Evolutionary conservation across 2,888 invertebrate species (phyloP).

Genomic region (Strigamia crassipes): DNA sequence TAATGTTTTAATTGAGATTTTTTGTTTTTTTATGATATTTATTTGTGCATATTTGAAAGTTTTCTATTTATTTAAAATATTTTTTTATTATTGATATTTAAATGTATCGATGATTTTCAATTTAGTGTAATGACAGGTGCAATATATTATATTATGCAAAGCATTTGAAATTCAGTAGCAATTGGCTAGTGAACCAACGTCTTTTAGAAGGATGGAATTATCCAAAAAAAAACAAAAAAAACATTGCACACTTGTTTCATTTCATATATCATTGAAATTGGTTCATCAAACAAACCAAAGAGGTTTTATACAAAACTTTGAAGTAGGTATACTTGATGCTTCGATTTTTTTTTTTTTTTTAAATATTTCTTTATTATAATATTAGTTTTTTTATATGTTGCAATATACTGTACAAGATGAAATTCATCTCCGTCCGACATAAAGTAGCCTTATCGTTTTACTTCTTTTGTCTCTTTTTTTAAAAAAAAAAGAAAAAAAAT

Average conservation of each 20-base stretch:
- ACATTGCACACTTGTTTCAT: neutral
- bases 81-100: neutral
- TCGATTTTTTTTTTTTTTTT: neutral
- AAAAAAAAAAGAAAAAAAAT: neutral
- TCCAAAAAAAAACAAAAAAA: neutral
- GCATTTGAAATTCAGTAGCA: constrained; percentile 11
- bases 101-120: neutral
- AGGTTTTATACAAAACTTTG: neutral
- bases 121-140: neutral
- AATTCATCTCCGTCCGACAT: constrained; percentile 16
- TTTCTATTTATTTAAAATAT: neutral
- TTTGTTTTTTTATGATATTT: no score
- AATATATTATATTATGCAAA: constrained; percentile 16
- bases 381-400: neutral
- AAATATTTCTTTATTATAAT: neutral
- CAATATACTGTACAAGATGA: neutral
- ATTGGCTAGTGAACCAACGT: constrained; percentile 5
- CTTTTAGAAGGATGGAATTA: constrained; percentile 21
- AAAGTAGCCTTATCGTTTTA: constrained; percentile 19
- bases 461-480: neutral
- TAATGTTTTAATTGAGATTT: neutral
- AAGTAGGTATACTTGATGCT: neutral
- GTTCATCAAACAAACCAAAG: neutral
- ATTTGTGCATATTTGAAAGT: neutral
- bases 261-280: neutral